Conservation (phyloP, 2,113 vertebrate species). For the Caretta caretta region DNA sequence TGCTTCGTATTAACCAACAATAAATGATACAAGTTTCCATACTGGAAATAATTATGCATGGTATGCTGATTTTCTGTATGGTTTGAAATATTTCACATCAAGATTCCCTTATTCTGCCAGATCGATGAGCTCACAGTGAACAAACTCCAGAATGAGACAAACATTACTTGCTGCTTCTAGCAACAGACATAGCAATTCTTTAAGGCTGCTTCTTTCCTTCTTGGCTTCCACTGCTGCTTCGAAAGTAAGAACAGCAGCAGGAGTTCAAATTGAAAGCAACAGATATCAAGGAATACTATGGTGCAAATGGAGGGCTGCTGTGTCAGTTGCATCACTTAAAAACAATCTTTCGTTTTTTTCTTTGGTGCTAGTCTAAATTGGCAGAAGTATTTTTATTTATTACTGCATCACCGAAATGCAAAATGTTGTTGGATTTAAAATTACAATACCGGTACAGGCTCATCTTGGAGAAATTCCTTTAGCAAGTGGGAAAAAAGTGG, state of each 20-base stretch:
- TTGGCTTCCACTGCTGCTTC: neutral
- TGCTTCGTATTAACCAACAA: neutral
- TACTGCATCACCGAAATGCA: neutral
- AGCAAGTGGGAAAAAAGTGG: neutral
- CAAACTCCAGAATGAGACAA: neutral
- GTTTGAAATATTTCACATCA: neutral
- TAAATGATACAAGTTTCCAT: neutral
- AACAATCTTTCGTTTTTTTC: too few relatives aligned
- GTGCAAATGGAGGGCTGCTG: fast-evolving
- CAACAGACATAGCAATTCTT: fast-evolving
- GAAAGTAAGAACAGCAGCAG: fast-evolving
- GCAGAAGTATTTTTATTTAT: neutral
- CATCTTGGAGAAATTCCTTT: neutral
- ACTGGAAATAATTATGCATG: neutral
- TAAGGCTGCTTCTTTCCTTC: neutral
- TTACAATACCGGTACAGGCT: neutral
- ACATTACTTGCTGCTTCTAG: neutral
- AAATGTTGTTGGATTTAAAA: neutral
- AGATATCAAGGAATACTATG: neutral
- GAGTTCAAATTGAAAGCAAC: too few relatives aligned
- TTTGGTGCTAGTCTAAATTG: neutral
- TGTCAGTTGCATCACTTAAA: too few relatives aligned
- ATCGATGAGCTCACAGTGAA: neutral
- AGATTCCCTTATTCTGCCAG: neutral
- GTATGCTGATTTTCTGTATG: neutral